Base-by-base conservation (phyloP, 2,797 vertebrate genomes). In the Betta splendens region DNA sequence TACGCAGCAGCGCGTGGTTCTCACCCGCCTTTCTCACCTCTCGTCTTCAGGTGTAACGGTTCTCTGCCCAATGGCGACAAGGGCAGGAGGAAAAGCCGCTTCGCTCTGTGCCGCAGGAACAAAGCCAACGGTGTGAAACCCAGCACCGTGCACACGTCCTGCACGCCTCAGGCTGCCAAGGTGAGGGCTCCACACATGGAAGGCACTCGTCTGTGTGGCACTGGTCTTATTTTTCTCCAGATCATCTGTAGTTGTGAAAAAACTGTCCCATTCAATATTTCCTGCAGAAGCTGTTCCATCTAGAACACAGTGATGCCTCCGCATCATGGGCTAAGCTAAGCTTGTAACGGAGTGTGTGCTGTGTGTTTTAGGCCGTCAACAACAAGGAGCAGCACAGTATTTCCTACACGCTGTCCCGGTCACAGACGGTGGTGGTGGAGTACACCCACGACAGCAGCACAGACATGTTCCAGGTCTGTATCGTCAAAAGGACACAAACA, bases 371-470 rank as follows among this genome's bases (percentile, higher is more conserved):
- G 96, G 95, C 94, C 39, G 92, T 98, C 78, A 97, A 94, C 84
- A 96, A 94, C 85, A 97, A 96, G 85, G 94, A 94, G 84, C 95
- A 96, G 87, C 96, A 98, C 87, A 98, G 96, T 31, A 96, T 98
- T 69, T 98, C 96, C 0, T 98, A 95, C 52, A 96, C 94, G 1
- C 91, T 98, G 46, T 98, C 96, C 62, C 91, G 94, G 57, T 92
- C 91, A 0, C 95, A 98, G 78, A 97, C 94, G 0, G 95, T 98
- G 62, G 96, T 98, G 79, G 96, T 98, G 85, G 96, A 98, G 85
- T 98, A 98, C 72, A 95, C 92, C 1, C 93, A 96, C 43, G 96
- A 98, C 90, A 89, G 87, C 91, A 92, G 80, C 86, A 96, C 95
- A 0, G 96, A 98, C 86, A 98, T 98, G 96, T 98, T 97, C 85